These are phyloP conservation scores for Sprattus sprattus DNA, from an alignment of 2,113 vertebrate genomes.

Conservation along the genomic window DNA sequence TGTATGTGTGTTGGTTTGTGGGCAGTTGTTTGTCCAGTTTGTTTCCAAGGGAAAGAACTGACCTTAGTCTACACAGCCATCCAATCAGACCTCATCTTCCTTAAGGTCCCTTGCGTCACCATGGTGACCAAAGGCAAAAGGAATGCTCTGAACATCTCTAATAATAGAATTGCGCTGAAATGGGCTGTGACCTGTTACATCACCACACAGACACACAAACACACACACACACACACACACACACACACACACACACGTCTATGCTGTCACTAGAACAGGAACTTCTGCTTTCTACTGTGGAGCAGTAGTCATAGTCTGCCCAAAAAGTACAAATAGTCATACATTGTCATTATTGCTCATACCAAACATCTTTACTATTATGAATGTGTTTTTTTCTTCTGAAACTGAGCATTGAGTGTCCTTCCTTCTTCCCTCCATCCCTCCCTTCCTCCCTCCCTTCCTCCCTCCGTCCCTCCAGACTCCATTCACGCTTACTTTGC, in stretches of 20 bases:
- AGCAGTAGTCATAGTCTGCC: background rate
- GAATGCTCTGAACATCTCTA: constrained; percentile 1
- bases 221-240: background rate
- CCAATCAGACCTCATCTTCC: background rate
- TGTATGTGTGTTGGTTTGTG: background rate
- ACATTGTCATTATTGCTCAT: background rate
- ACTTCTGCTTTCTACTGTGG: background rate
- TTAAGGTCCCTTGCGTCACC: background rate
- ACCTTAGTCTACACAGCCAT: background rate
- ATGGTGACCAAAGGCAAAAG: constrained; percentile 20
- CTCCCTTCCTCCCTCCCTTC: background rate
- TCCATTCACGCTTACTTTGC: constrained; percentile 82
- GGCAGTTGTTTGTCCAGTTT: background rate
- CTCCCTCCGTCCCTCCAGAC: constrained; percentile 64
- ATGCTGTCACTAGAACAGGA: background rate
- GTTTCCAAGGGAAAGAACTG: background rate
- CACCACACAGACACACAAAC: background rate
- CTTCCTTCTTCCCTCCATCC: background rate
- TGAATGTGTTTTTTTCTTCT: background rate
- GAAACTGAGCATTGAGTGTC: background rate
- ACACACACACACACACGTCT: constrained; percentile 1
- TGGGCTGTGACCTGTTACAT: background rate
- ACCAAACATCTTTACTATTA: background rate
- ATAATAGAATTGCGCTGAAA: background rate
- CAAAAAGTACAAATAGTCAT: background rate